phyloP scores from a whole-genome alignment of 2,797 vertebrate species.

The Chromobotia macracanthus region DNA sequence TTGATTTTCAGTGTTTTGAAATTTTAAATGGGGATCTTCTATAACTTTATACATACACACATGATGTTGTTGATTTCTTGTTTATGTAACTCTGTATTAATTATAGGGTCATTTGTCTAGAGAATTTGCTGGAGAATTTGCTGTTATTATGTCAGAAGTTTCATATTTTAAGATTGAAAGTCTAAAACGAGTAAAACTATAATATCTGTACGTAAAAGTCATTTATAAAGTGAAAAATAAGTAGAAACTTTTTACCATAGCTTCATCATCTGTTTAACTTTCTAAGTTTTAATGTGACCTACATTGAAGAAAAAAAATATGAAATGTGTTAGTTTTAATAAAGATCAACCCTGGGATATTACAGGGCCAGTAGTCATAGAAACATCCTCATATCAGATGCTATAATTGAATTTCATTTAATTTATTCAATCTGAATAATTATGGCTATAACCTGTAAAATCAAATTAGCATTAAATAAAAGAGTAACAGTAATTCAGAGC shows the following conservation, averaged over 20 bases:
- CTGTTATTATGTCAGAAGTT: not conserved
- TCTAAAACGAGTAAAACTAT: not conserved
- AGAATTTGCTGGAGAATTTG: not conserved
- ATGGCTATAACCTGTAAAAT: not conserved
- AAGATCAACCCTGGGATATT: not conserved
- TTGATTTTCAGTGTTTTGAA: too few species aligned
- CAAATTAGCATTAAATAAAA: not conserved
- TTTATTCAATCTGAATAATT: not conserved
- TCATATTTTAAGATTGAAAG: not conserved
- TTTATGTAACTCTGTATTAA: too few species aligned
- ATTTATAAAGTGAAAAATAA: not conserved
- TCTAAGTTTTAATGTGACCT: constrained; percentile 14
- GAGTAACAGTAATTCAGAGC: not conserved
- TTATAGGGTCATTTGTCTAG: too few species aligned
- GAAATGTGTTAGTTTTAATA: not conserved
- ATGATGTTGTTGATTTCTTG: too few species aligned
- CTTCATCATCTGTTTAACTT: too few species aligned
- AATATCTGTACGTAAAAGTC: not conserved
- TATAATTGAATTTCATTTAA: not conserved
- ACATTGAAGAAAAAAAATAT: constrained; percentile 1
- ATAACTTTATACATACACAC: too few species aligned
- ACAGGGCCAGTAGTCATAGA: not conserved
- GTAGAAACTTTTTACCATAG: too few species aligned
- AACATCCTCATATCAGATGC: not conserved
- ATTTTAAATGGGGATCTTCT: too few species aligned